Percentiles rank a stretch among this genome's conserved stretches.
phyloP scores from a whole-genome alignment of 2,797 vertebrate genomes.

The Stomatorhinus walkeri region DNA sequence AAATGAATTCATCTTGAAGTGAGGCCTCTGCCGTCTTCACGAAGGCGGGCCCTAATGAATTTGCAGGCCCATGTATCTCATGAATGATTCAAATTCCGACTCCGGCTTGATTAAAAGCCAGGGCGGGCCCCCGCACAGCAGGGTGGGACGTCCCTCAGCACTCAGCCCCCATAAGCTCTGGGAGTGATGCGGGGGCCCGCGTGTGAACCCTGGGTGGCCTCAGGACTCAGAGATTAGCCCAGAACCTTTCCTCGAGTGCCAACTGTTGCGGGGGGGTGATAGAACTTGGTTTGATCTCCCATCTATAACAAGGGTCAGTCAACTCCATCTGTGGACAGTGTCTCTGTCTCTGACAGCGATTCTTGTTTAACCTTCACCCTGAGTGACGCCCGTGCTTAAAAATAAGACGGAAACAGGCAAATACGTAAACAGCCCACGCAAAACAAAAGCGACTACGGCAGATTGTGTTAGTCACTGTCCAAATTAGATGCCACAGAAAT shows the following conservation, averaged over 20 bases:
- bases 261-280: not conserved
- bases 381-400: not conserved
- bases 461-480: conserved; percentile 43
- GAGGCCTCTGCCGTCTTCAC: not conserved
- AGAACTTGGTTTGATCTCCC: not conserved
- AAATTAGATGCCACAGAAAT: conserved; percentile 53
- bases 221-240: not conserved
- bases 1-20: conserved; percentile 15
- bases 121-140: not conserved
- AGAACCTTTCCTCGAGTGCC: not conserved
- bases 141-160: not conserved
- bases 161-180: not conserved
- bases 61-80: not conserved
- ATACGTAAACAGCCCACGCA: not conserved
- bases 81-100: conserved; percentile 10
- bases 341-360: not conserved
- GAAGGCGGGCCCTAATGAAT: not conserved
- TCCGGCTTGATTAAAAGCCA: conserved; percentile 13
- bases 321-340: not conserved
- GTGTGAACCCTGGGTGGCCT: not conserved
- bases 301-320: not conserved
- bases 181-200: not conserved
- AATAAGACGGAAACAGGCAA: not conserved
- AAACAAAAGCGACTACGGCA: conserved; percentile 29
- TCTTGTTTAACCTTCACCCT: not conserved